A percentile compares a stretch with the other conserved stretches of the same genome.
Evolutionary conservation across 2,113 vertebrate genomes (phyloP).

Genomic region (Scomber japonicus): DNA sequence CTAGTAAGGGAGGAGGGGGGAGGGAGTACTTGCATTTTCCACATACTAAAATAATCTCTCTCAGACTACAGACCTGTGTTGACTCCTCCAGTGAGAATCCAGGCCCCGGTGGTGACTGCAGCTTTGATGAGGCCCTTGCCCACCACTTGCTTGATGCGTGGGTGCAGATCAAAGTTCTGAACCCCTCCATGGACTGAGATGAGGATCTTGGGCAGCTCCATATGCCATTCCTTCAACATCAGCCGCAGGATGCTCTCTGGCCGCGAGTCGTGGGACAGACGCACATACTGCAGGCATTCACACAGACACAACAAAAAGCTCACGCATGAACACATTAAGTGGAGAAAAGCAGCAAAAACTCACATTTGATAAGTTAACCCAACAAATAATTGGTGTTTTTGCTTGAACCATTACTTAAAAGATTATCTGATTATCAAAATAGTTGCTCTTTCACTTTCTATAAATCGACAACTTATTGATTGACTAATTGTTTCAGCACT

Average conservation of each 20-base stretch:
- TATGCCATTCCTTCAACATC: conserved; percentile 98
- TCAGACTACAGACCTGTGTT: conserved; percentile 89
- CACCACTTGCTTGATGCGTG: conserved; percentile 96
- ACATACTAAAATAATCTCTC: background rate
- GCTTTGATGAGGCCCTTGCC: conserved; percentile 99
- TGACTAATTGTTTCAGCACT: too few species aligned
- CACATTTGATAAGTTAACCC: too few species aligned
- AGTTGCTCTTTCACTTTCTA: too few species aligned
- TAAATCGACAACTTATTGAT: too few species aligned
- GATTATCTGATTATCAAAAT: too few species aligned
- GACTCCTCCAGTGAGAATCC: conserved; percentile 99
- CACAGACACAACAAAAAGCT: conserved; percentile 4
- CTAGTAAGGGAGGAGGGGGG: background rate
- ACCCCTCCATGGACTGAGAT: conserved; percentile 98
- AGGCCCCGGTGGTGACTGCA: conserved; percentile 97
- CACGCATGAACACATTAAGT: background rate
- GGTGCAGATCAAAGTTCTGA: conserved; percentile 99
- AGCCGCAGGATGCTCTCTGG: conserved; percentile 95
- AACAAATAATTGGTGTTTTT: too few species aligned
- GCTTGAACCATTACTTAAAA: too few species aligned
- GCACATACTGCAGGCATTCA: conserved; percentile 88
- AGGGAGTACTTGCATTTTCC: background rate
- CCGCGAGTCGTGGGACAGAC: conserved; percentile 93
- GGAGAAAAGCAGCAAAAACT: background rate
- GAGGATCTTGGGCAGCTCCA: conserved; percentile 98